A percentile compares a stretch with the other conserved stretches of the same genome.
Evolutionary conservation across 2,888 invertebrate genomes (phyloP).

Genomic region (Seira musarum): DNA sequence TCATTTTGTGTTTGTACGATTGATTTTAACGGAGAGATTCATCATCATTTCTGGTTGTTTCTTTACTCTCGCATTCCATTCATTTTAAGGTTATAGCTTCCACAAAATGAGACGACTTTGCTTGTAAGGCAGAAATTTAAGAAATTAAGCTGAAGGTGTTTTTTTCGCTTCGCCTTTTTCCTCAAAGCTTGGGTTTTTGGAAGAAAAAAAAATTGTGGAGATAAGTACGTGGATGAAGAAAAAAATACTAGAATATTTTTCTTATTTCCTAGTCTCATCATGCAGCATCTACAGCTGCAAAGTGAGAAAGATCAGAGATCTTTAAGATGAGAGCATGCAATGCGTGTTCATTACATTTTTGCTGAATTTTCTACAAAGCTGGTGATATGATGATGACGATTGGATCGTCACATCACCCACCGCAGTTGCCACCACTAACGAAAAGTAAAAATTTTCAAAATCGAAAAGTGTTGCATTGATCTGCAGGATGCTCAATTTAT

Average conservation of each 20-base stretch:
- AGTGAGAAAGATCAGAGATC: neutral
- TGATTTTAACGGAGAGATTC: constrained; percentile 7
- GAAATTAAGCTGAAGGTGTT: neutral
- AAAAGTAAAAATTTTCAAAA: neutral
- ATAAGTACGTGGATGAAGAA: no score
- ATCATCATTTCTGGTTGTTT: neutral
- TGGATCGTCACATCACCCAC: neutral
- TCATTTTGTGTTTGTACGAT: neutral
- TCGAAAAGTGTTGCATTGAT: neutral
- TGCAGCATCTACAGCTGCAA: neutral
- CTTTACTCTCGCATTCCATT: neutral
- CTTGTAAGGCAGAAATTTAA: neutral
- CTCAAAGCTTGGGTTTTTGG: neutral
- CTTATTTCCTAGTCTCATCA: neutral
- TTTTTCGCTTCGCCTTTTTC: neutral
- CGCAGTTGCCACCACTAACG: no score
- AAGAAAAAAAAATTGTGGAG: no score
- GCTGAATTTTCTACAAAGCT: constrained; percentile 4
- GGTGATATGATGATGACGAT: neutral
- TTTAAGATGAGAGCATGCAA: neutral
- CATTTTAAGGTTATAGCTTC: neutral
- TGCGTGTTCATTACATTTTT: neutral
- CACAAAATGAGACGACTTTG: neutral
- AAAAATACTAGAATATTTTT: no score
- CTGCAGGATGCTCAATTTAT: neutral